Base-by-base conservation (phyloP, 30 jellyfish, hydroid and myxozoan species). In the Kudoa iwatai region DNA sequence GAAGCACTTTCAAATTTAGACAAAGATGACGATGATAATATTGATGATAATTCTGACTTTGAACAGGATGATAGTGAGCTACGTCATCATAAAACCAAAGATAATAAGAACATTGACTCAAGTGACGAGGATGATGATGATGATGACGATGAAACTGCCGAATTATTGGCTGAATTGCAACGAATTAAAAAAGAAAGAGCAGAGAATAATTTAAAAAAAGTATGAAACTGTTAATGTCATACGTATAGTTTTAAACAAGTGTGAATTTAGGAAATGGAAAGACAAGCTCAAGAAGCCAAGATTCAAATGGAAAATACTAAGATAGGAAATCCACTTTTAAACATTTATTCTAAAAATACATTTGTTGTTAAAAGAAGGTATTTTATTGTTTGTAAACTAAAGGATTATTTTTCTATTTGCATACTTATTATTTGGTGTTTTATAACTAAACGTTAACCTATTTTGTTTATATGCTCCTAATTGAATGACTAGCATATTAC, bases 81-180 rank as follows among this genome's bases (percentile, higher is more conserved):
- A n/a, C n/a, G n/a, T n/a, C n/a, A n/a, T n/a, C n/a, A n/a, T n/a
- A n/a, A n/a, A n/a, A n/a, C n/a, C n/a, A n/a, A n/a, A n/a, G n/a
- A n/a, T n/a, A n/a, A 16, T 10, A 38, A n/a, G 19, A 14, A 14
- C 10, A 17, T 40, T 3, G 16, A 19, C n/a, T n/a, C n/a, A n/a
- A n/a, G n/a, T n/a, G n/a, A n/a, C n/a, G 20, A 18, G 6, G 54
- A 44, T 31, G 35, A 23, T 24, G 61, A 84, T 49, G 86, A 59
- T 50, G 91, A 69, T 44, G 91, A 69, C 30, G 91, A 59, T 54
- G 91, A 69, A 20, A 69, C 91, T 42, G 86, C 79, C 0, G 91
- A 53, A 13, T 55, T 69, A 0, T 49, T 69, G 15, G 91, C 91
- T 23, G 91, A 69, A 40, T 32, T 69, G 57, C 91, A 69, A 39